Percentiles rank a stretch among this genome's conserved stretches.
phyloP scores from a whole-genome alignment of 2,113 vertebrate species.

The Scolopax mira region DNA sequence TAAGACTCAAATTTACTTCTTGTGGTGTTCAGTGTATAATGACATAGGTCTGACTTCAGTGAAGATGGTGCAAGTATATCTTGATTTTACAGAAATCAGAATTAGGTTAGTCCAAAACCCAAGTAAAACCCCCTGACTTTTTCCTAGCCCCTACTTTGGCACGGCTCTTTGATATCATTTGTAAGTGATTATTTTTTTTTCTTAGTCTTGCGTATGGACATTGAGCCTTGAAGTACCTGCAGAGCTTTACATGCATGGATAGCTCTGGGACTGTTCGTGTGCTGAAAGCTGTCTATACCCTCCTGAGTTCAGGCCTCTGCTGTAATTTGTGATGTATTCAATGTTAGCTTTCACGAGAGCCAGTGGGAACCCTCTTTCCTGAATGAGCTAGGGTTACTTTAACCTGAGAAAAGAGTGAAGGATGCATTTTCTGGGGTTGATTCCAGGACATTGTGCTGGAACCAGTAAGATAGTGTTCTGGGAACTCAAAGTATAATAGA shows the following conservation, averaged over 20 bases:
- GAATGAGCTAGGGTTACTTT: background rate
- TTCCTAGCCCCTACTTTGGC: background rate
- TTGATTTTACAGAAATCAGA: background rate
- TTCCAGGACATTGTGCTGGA: background rate
- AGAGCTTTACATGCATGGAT: background rate
- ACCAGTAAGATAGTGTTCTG: background rate
- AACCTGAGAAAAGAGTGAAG: background rate
- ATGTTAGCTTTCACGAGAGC: background rate
- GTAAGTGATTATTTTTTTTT: background rate
- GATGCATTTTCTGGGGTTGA: background rate
- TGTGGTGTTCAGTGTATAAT: background rate
- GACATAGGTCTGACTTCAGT: background rate
- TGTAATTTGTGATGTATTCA: background rate
- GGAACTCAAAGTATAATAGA: background rate
- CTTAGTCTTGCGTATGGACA: accelerated
- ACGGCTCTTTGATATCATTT: background rate
- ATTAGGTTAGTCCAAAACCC: background rate
- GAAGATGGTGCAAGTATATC: background rate
- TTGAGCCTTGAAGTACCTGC: background rate
- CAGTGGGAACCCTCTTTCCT: background rate
- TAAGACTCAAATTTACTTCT: background rate
- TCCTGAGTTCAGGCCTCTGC: background rate
- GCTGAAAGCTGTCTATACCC: background rate
- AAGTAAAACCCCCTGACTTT: background rate
- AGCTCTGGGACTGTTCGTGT: background rate